phyloP scores from a whole-genome alignment of 2,113 vertebrate genomes.

The Oryctolagus cuniculus region mOryCun1.1 NC_091445.1:89394501-89395000 shows the following conservation, averaged over 20 bases:
- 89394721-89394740: background rate
- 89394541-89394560: background rate
- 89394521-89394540: slow-evolving; percentile 38
- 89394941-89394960: slow-evolving; percentile 18
- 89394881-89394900: background rate
- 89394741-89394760: slow-evolving; percentile 27
- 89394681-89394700: background rate
- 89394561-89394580: slow-evolving; percentile 51
- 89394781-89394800: slow-evolving; percentile 40
- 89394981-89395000: slow-evolving; percentile 19
- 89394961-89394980: slow-evolving; percentile 10
- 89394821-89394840: background rate
- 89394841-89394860: background rate
- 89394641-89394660: slow-evolving; percentile 45
- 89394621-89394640: slow-evolving; percentile 40
- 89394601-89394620: slow-evolving; percentile 7
- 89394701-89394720: slow-evolving; percentile 11
- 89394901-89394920: background rate
- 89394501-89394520: slow-evolving; percentile 36
- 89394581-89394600: slow-evolving; percentile 44
- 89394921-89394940: slow-evolving; percentile 16
- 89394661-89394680: slow-evolving; percentile 1
- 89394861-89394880: background rate
- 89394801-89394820: slow-evolving; percentile 36
- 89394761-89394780: slow-evolving; percentile 2